Base-by-base conservation (phyloP, 2,797 vertebrate genomes). In the Diceros bicornis region DNA sequence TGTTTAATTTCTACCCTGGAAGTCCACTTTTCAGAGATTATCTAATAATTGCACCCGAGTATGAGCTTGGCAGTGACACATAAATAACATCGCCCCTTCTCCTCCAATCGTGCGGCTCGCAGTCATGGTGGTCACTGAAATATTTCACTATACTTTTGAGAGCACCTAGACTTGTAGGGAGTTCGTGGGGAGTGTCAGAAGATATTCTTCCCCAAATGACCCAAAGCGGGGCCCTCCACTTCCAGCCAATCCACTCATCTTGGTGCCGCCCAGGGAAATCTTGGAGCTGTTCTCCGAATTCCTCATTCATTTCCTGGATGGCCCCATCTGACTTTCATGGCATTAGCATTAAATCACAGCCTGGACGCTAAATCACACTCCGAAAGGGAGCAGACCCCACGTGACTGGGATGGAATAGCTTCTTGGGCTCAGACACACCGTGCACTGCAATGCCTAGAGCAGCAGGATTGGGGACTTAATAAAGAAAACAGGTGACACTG, bases 231-330 rank as follows among this genome's bases (percentile, higher is more conserved):
- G 77, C 96, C 97, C 97, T 96, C 69, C 29, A 55, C 82, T 92
- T 79, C 77, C n/a, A 83, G 77, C 95, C 79, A 93, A 94, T 68
- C n/a, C 77, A 72, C 93, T 97, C 97, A 62, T 93, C 96, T 97
- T 47, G 20, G 59, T 20, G 89, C 59, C 71, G 32, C 77, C 95
- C 94, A 44, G 96, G 96, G 96, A 98, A 98, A 98, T 97, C 95
- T 97, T 92, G 68, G 88, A 97, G 91, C 96, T 91, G 32, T 11
- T 98, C 94, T 96, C 93, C 62, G 52, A 94, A 95, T 77, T 84
- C 97, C 96, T 98, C 97, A 96, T 93, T 97, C 96, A 79, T 97
- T 97, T 91, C 92, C 95, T 34, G 88, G 95, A 97, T 61, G 97
- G 95, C 69, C 52, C 37, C 85, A 18, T 64, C 89, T 97, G 96